Conservation (phyloP, 2,113 vertebrate species). For the Nothobranchius kuhntae region DNA sequence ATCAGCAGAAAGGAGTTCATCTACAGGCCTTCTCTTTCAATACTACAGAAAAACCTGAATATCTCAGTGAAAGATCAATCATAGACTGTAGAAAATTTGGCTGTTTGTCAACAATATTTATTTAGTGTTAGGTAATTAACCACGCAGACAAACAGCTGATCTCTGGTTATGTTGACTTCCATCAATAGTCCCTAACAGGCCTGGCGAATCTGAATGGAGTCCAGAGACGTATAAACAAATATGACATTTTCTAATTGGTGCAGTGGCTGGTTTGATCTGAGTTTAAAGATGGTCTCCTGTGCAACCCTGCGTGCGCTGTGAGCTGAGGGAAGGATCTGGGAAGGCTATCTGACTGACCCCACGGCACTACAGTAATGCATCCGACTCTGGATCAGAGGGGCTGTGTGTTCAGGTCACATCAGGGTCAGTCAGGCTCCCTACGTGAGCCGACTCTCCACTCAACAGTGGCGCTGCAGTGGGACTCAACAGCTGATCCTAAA, state of each 20-base stretch:
- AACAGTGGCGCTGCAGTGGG: background rate
- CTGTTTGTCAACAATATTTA: no score
- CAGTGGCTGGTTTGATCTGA: background rate
- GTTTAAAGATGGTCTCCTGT: background rate
- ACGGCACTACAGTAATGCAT: background rate
- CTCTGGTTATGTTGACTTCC: no score
- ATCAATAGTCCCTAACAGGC: no score
- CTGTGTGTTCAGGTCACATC: background rate
- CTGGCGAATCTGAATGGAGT: no score
- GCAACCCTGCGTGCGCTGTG: background rate
- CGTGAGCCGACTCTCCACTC: background rate
- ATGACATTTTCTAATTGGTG: constrained; percentile 1
- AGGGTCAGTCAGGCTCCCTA: background rate
- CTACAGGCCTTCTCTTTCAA: no score
- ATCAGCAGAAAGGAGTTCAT: no score
- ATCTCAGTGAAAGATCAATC: no score
- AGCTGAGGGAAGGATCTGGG: background rate
- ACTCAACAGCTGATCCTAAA: background rate
- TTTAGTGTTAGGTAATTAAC: no score
- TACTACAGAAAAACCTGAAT: no score
- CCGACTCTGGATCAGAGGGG: background rate
- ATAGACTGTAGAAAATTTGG: no score
- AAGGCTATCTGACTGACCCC: background rate
- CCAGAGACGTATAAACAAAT: constrained; percentile 6
- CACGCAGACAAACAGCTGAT: no score